Evolutionary conservation across 2,888 invertebrate genomes (phyloP).

Genomic region (Aelia acuminata): DNA sequence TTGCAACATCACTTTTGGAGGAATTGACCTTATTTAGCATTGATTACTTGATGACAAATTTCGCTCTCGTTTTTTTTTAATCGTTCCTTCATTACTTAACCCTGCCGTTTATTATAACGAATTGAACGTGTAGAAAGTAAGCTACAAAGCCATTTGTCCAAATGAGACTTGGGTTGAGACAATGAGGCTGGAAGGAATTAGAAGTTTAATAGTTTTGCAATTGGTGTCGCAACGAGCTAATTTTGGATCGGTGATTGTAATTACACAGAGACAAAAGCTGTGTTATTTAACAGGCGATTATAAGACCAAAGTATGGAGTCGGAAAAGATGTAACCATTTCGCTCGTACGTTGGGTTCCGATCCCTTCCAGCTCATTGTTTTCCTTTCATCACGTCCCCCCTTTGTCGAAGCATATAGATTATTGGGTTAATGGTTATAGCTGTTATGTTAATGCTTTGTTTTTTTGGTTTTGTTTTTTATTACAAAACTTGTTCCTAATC

Average conservation of each 20-base stretch:
- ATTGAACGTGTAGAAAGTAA: not conserved
- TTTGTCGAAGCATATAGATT: not conserved
- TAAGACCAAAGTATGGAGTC: not conserved
- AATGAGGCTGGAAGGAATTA: not conserved
- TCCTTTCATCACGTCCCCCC: not conserved
- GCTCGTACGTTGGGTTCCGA: not conserved
- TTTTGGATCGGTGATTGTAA: not conserved
- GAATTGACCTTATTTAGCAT: too few relatives aligned
- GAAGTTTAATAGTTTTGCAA: slow-evolving; percentile 3
- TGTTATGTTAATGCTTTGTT: not conserved
- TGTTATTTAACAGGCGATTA: slow-evolving; percentile 5
- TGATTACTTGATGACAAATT: not conserved
- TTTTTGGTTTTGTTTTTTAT: not conserved
- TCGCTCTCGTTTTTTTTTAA: not conserved
- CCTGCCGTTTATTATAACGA: not conserved
- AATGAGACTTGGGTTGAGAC: not conserved
- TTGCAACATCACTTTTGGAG: too few relatives aligned
- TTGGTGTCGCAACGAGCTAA: not conserved
- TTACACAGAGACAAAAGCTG: not conserved
- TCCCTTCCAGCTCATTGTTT: not conserved
- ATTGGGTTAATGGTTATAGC: not conserved
- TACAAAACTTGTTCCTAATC: not conserved
- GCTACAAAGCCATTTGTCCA: not conserved
- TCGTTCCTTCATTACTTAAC: not conserved
- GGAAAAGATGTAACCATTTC: not conserved